phyloP scores from a whole-genome alignment of 2,888 invertebrate genomes.

The Vanessa cardui region DNA sequence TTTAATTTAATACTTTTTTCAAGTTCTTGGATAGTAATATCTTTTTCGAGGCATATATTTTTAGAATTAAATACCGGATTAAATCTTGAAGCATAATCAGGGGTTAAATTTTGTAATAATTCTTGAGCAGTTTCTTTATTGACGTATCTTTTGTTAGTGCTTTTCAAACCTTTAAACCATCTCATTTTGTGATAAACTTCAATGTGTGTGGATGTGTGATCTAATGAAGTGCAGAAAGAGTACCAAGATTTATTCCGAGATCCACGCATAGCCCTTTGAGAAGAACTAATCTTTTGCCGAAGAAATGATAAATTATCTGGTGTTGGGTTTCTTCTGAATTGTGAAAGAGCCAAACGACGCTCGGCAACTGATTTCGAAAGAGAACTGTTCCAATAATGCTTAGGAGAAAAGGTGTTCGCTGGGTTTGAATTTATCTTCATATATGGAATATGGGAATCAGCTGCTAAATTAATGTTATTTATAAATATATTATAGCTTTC shows the following conservation, averaged over 20 bases:
- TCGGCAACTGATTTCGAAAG: no score
- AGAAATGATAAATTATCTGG: no score
- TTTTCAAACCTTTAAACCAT: not conserved
- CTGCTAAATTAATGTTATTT: not conserved
- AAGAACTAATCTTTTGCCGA: no score
- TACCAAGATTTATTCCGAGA: not conserved
- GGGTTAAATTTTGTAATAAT: not conserved
- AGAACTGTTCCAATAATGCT: not conserved
- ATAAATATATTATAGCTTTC: constrained; percentile 1
- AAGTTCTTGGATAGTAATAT: not conserved
- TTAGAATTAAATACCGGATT: not conserved
- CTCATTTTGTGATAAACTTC: constrained; percentile 1
- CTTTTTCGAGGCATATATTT: not conserved
- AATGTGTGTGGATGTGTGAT: not conserved
- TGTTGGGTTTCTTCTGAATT: no score
- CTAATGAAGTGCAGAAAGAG: not conserved
- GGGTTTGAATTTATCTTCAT: not conserved
- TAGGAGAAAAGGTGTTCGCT: not conserved
- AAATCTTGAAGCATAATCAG: not conserved
- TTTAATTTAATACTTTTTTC: not conserved
- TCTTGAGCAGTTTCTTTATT: not conserved
- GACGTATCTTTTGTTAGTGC: not conserved
- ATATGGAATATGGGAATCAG: not conserved
- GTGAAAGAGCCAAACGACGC: no score
- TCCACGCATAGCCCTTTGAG: not conserved